Evolutionary conservation across 2,113 vertebrate species (phyloP), one percentile per base, ranked within the genome.

Genomic region (Halcyon malimbica): DNA sequence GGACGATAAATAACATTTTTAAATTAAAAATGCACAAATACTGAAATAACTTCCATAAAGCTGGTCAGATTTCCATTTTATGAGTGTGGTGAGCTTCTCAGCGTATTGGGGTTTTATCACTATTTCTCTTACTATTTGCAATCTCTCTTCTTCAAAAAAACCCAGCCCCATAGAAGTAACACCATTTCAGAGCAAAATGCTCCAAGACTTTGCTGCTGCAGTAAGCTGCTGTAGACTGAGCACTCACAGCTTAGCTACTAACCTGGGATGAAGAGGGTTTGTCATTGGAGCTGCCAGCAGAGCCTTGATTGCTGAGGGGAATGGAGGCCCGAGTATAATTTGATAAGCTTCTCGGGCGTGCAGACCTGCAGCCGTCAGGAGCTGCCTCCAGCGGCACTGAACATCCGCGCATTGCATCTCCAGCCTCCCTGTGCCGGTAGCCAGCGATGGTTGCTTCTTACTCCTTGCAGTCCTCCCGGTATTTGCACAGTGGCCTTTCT

Each of bases 241-340:
- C 33, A 12, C 53, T 59, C 67, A n/a, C 70, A 93, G 69, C 48
- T 89, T 37, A 37, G 63, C 70, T 70, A 83, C 31, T 81, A 80
- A 70, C 59, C 17, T 16, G 4, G 71, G 69, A 87, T 28, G 48
- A 68, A 92, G 39, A 60, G 31, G 35, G 48, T 60, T 63, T 70
- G 56, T 71, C 59, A 94, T 51, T 68, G 76, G 54, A 90, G 74
- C 35, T 59, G 60, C 56, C 85, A 77, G 68, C 51, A 63, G 80
- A 80, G 71, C 64, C 64, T 88, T 86, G 79, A 92, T 92, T 68
- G 51, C 60, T 21, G 80, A 78, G 75, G 9, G 42, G 28, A 71
- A 46, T 42, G 76, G 31, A 78, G 59, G 29, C 68, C 79, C 59
- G 13, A 48, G 54, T 18, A 74, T 78, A 78, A 92, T 91, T 93